These are phyloP conservation scores for Orchesellides sinensis DNA, from an alignment of 2,888 invertebrate species.

Conservation along the genomic window DNA sequence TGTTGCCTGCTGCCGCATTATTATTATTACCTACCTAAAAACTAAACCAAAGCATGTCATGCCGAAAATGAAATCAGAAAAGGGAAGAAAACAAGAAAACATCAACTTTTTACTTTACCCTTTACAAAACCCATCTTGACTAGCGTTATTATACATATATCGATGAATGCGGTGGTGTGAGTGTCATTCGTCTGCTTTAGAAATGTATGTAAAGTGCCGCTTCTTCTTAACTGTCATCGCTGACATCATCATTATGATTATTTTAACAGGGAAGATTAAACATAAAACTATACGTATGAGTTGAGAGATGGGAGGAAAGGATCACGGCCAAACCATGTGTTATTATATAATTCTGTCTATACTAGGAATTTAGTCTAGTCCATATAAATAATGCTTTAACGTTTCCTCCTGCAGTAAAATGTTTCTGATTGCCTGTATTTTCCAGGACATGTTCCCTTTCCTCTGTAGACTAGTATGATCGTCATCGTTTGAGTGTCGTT, in stretches of 20 bases:
- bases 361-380: too few relatives aligned
- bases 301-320: too few relatives aligned
- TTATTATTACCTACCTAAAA: too few relatives aligned
- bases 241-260: slow-evolving; percentile 48
- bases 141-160: slow-evolving; percentile 14
- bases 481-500: slow-evolving; percentile 30
- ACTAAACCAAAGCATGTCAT: too few relatives aligned
- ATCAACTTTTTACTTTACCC: slow-evolving; percentile 3
- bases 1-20: too few relatives aligned
- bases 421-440: not conserved
- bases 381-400: not conserved
- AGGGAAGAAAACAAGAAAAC: slow-evolving; percentile 15
- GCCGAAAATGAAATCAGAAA: not conserved
- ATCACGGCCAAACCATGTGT: not conserved
- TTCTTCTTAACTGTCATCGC: slow-evolving; percentile 23
- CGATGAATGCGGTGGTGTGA: not conserved
- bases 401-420: not conserved
- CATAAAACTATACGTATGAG: slow-evolving; percentile 15
- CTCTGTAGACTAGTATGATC: not conserved
- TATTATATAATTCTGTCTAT: not conserved
- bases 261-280: slow-evolving; percentile 36
- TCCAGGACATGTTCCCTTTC: slow-evolving; percentile 20
- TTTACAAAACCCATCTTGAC: not conserved
- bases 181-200: slow-evolving; percentile 1
- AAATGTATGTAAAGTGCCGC: not conserved